Percentiles rank a stretch among this genome's conserved stretches.
Conservation (phyloP, 2,797 vertebrate genomes). For the Dallia pectoralis region DNA sequence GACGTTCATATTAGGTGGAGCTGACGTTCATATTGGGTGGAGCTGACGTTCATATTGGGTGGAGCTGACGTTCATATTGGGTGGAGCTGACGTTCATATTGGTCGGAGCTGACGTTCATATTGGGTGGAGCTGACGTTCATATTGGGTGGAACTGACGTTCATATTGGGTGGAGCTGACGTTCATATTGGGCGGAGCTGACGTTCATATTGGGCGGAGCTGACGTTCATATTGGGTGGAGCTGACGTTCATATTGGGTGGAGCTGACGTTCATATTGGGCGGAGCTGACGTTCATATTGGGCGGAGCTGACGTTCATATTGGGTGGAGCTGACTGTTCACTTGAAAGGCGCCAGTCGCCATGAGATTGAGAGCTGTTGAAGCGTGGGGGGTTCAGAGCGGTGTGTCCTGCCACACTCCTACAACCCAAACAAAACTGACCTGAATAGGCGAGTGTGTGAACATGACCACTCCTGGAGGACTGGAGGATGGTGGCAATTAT, state of each 20-base stretch:
- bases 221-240: not conserved
- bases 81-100: not conserved
- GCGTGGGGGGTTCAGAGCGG: not conserved
- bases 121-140: not conserved
- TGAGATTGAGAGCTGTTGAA: conserved; percentile 1
- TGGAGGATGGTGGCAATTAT: not conserved
- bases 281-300: not conserved
- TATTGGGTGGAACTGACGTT: not conserved
- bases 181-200: not conserved
- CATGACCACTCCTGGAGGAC: not conserved
- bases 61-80: not conserved
- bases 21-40: too few species aligned
- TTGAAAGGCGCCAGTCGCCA: not conserved
- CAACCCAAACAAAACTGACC: not conserved
- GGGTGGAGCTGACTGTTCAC: not conserved
- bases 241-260: not conserved
- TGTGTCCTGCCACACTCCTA: not conserved
- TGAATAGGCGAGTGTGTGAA: not conserved
- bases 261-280: not conserved
- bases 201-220: not conserved
- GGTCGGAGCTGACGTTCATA: too few species aligned
- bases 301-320: not conserved
- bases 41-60: not conserved
- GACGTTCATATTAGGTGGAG: too few species aligned
- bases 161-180: not conserved